These are phyloP conservation scores for Spondyliosoma cantharus DNA, from an alignment of 2,797 vertebrate species.

Conservation along the genomic window DNA sequence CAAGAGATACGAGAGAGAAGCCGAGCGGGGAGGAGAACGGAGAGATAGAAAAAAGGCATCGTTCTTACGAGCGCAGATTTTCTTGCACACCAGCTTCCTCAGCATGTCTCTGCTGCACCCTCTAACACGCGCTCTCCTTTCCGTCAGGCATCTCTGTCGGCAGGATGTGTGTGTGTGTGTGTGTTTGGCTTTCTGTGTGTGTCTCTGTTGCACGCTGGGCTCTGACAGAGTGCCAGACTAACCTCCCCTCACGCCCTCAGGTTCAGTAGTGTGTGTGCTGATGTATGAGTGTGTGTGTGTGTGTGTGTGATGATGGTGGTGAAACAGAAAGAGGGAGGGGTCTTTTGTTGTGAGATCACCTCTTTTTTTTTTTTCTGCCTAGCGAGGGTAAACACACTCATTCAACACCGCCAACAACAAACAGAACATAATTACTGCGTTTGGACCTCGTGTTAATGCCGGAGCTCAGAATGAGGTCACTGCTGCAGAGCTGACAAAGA, in stretches of 20 bases:
- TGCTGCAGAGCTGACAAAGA: not conserved
- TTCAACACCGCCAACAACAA: not conserved
- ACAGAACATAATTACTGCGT: not conserved
- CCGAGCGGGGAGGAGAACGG: not conserved
- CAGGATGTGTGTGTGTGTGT: conserved; percentile 18
- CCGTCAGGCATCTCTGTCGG: conserved; percentile 40
- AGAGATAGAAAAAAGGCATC: conserved; percentile 18
- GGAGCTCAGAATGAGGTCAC: not conserved
- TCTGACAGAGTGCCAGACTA: conserved; percentile 52
- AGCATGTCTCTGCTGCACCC: conserved; percentile 84
- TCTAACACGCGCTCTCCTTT: conserved; percentile 35
- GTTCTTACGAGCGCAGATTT: conserved; percentile 87
- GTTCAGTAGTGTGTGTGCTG: no score
- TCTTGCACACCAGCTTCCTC: conserved; percentile 88
- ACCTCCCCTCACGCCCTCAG: conserved; percentile 47
- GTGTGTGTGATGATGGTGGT: conserved; percentile 54
- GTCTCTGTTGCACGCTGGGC: conserved; percentile 22
- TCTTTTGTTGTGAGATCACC: conserved; percentile 77
- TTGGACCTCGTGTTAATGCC: not conserved
- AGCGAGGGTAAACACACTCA: not conserved
- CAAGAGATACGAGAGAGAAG: not conserved
- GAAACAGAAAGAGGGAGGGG: conserved; percentile 78
- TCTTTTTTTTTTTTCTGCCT: conserved; percentile 51
- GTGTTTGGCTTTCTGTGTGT: conserved; percentile 10
- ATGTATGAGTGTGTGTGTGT: conserved; percentile 10